Evolutionary conservation across 2,113 vertebrate species (phyloP), one percentile per base, ranked within the genome.

Genomic region (Emydura subglobosa): DNA sequence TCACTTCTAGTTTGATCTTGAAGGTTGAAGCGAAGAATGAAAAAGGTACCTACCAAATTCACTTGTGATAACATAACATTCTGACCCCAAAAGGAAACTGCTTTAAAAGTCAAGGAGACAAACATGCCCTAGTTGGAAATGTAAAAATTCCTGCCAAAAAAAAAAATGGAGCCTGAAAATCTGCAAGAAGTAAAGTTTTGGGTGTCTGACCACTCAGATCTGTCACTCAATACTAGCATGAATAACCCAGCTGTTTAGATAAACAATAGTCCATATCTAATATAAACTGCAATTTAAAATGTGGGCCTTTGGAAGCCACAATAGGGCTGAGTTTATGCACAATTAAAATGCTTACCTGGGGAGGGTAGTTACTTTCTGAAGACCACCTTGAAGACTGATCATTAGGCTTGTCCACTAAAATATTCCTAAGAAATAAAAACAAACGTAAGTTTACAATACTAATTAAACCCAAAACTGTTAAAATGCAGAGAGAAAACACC

Each of bases 301-400:
- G 8, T 53, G 65, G 27, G 2, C 1, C 31, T 0, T 17, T 1
- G 22, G 22, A 42, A 87, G 17, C 24, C 49, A 54, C 22, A 55
- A 29, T 16, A 85, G 0, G 0, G 12, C 21, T 42, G 31, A 0
- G 6, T 4, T 2, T 8, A 34, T 25, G 59, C 10, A 54, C 29
- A 94, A 51, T 39, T 72, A 24, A 85, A 85, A n/a, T 50, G 82
- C 96, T 98, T 97, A 99, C 99, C 99, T 99, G 99, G 68, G 99
- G 99, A 96, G 99, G 99, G 82, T 99, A 99, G 97, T 99, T 99
- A 98, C 99, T 99, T 97, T 99, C 99, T 87, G 99, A 99, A 91
- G 99, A 99, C 99, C 99, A 99, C 91, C 99, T 98, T 92, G 99
- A 99, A 95, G 99, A 99, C 31, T 99, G 99, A 97, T 99, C 99